These are phyloP conservation scores for Nephrocerus scutellatus DNA, from an alignment of 2,888 invertebrate genomes.

Conservation along the genomic window DNA sequence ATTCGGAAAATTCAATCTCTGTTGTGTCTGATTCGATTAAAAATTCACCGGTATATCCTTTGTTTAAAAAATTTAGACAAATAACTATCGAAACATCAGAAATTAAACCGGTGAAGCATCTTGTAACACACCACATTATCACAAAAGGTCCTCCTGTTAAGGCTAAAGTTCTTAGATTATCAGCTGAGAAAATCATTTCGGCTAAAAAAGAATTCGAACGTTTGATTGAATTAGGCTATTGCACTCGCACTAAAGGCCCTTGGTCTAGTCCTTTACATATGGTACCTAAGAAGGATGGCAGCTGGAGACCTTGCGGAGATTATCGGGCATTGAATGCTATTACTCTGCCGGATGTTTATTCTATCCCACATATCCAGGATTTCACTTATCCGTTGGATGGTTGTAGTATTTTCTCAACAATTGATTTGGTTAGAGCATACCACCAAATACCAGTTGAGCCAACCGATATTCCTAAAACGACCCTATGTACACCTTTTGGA, in stretches of 20 bases:
- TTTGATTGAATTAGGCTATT: background rate
- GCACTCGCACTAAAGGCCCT: background rate
- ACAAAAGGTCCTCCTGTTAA: background rate
- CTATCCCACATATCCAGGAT: conserved; percentile 3
- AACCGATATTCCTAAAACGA: too few relatives aligned
- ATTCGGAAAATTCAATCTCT: too few relatives aligned
- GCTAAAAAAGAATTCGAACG: background rate
- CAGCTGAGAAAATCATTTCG: background rate
- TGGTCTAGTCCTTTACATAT: conserved; percentile 1
- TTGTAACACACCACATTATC: background rate
- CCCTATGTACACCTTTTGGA: too few relatives aligned
- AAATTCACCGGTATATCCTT: too few relatives aligned
- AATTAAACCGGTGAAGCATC: too few relatives aligned
- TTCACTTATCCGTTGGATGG: background rate
- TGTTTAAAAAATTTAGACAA: too few relatives aligned
- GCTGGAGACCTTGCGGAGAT: conserved; percentile 8
- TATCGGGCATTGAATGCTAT: conserved; percentile 1
- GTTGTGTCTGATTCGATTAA: too few relatives aligned
- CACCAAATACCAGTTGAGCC: conserved; percentile 5
- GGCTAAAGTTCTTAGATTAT: background rate
- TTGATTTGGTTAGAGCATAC: conserved; percentile 4
- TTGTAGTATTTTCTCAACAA: conserved; percentile 3
- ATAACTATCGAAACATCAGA: too few relatives aligned
- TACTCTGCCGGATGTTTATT: conserved; percentile 2
- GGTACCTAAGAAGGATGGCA: background rate